phyloP scores from a whole-genome alignment of 2,888 invertebrate genomes.

The Drosophila cracens region DNA sequence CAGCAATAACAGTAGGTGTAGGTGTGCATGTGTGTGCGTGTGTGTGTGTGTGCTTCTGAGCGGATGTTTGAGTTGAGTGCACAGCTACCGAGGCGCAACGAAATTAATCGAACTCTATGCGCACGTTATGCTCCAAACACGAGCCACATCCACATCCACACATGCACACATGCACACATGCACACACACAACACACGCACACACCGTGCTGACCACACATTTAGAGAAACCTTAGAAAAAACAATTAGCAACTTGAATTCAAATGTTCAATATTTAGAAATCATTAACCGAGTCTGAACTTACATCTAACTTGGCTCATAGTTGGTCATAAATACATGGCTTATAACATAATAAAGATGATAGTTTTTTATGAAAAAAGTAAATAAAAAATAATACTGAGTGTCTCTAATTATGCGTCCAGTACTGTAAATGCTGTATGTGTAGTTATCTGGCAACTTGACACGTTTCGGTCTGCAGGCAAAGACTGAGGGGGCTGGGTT shows the following conservation, averaged over 20 bases:
- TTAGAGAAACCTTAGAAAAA: not conserved
- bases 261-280: not conserved
- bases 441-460: conserved; percentile 71
- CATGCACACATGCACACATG: not conserved
- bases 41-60: conserved; percentile 44
- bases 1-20: conserved; percentile 28
- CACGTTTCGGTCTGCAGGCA: conserved; percentile 71
- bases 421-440: conserved; percentile 1
- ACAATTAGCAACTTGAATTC: not conserved
- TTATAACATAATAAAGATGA: not conserved
- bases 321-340: not conserved
- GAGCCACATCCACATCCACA: conserved; percentile 34
- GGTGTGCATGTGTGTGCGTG: conserved; percentile 19
- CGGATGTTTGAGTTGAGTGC: conserved; percentile 79
- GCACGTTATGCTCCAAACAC: conserved; percentile 68
- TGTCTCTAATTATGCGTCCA: not conserved
- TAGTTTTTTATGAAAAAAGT: not conserved
- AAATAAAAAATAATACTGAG: not conserved
- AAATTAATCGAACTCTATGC: conserved; percentile 73
- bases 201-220: not conserved
- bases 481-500: conserved; percentile 5
- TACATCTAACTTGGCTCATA: not conserved
- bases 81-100: conserved; percentile 79
- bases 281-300: not conserved
- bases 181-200: not conserved